Conservation (phyloP, 53 echinoderm and acorn worm genomes). For the Temnopleurus reevesii region DNA sequence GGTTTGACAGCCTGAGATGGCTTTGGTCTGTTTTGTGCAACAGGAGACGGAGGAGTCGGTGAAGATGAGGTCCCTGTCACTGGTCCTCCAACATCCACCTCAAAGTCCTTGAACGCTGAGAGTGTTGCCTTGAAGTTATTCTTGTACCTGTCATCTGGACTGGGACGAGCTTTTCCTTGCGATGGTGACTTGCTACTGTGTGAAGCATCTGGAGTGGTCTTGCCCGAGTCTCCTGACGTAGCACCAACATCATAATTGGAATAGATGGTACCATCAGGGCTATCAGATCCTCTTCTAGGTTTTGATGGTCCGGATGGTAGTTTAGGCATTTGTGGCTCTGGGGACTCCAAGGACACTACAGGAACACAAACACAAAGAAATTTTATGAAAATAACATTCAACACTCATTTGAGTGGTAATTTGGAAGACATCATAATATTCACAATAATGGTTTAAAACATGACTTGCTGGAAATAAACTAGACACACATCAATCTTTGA, state of each 20-base stretch:
- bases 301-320: slow-evolving; percentile 30
- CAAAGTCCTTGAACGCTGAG: slow-evolving; percentile 45
- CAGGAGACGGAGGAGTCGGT: not conserved
- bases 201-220: not conserved
- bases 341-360: slow-evolving; percentile 29
- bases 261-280: slow-evolving; percentile 39
- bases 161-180: slow-evolving; percentile 17
- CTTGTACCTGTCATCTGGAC: slow-evolving; percentile 29
- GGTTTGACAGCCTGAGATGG: slow-evolving; percentile 21
- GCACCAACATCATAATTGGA: slow-evolving; percentile 25
- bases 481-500: too few species aligned
- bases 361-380: not conserved
- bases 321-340: slow-evolving; percentile 35
- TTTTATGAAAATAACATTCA: too few species aligned
- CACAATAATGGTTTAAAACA: too few species aligned
- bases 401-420: too few species aligned
- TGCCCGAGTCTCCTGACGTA: not conserved
- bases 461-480: too few species aligned
- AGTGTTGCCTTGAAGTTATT: slow-evolving; percentile 47
- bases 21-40: not conserved
- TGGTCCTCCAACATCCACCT: not conserved
- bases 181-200: not conserved
- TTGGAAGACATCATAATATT: too few species aligned
- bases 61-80: not conserved
- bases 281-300: slow-evolving; percentile 20